Percentiles rank a stretch among this genome's conserved stretches.
These are phyloP conservation scores for Eulemur coronatus DNA, from an alignment of 2,797 vertebrate genomes.

Conservation along the genomic window DNA sequence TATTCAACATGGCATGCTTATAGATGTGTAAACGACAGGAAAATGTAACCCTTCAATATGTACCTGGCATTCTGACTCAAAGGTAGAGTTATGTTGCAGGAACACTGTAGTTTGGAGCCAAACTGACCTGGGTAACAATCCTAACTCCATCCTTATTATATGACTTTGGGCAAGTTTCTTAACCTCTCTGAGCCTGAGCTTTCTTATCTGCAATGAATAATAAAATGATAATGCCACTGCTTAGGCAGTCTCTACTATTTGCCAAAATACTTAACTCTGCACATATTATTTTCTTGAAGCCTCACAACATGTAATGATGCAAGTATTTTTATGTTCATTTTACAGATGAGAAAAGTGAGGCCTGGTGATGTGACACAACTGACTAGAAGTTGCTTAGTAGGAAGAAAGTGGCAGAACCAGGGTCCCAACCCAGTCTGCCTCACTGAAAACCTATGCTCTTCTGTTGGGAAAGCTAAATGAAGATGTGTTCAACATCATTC, in stretches of 20 bases:
- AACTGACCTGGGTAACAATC: not conserved
- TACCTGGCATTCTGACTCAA: not conserved
- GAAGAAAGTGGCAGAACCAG: not conserved
- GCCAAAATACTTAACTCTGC: not conserved
- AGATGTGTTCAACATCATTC: not conserved
- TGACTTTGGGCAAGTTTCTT: not conserved
- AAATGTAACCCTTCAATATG: not conserved
- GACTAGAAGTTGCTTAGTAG: not conserved
- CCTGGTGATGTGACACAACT: not conserved
- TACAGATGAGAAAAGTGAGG: not conserved
- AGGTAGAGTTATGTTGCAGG: not conserved
- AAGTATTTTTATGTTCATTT: not conserved
- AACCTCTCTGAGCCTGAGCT: not conserved
- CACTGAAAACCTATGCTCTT: not conserved
- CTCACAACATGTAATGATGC: not conserved
- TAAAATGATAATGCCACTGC: not conserved
- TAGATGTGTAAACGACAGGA: not conserved
- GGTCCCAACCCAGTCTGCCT: not conserved
- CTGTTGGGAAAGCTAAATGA: not conserved
- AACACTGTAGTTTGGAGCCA: not conserved
- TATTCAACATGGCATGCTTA: not conserved
- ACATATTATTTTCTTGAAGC: not conserved
- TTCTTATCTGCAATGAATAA: not conserved
- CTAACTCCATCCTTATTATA: not conserved
- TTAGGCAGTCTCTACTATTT: not conserved